Conservation (phyloP, 2,888 invertebrate species). For the Melitaea athalia region DNA sequence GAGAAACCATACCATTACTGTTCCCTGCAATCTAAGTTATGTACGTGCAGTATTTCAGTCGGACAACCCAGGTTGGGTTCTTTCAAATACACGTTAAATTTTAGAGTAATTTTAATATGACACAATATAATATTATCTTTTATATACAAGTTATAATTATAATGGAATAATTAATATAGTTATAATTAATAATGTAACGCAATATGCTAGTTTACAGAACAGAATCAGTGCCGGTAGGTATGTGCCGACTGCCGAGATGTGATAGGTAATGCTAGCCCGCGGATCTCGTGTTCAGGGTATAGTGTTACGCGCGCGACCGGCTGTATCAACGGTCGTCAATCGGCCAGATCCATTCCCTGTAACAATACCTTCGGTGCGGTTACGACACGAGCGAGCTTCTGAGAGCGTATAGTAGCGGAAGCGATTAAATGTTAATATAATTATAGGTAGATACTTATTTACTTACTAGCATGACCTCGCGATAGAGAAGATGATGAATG, state of each 20-base stretch:
- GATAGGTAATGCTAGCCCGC: slow-evolving; percentile 78
- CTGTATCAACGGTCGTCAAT: slow-evolving; percentile 81
- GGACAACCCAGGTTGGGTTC: too few relatives aligned
- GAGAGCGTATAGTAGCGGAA: slow-evolving; percentile 34
- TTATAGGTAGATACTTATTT: background rate
- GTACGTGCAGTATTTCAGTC: too few relatives aligned
- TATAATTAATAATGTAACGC: slow-evolving; percentile 3
- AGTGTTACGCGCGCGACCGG: slow-evolving; percentile 76
- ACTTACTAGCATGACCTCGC: background rate
- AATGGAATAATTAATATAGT: background rate
- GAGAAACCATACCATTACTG: too few relatives aligned
- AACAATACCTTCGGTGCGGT: slow-evolving; percentile 73
- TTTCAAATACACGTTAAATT: too few relatives aligned
- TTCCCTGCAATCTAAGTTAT: too few relatives aligned
- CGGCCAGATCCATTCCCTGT: slow-evolving; percentile 79
- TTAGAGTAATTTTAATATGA: too few relatives aligned
- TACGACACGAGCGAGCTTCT: slow-evolving; percentile 42
- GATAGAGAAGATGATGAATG: too few relatives aligned
- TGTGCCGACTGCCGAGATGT: slow-evolving; percentile 51
- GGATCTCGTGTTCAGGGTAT: slow-evolving; percentile 76
- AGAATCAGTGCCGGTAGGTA: slow-evolving; percentile 40
- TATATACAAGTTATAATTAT: background rate
- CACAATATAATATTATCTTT: too few relatives aligned
- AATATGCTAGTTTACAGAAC: slow-evolving; percentile 6
- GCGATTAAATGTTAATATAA: background rate